A percentile compares a stretch with the other conserved stretches of the same genome.
phyloP scores from a whole-genome alignment of 2,888 invertebrate species.

The Calliphora vomitoria region DNA sequence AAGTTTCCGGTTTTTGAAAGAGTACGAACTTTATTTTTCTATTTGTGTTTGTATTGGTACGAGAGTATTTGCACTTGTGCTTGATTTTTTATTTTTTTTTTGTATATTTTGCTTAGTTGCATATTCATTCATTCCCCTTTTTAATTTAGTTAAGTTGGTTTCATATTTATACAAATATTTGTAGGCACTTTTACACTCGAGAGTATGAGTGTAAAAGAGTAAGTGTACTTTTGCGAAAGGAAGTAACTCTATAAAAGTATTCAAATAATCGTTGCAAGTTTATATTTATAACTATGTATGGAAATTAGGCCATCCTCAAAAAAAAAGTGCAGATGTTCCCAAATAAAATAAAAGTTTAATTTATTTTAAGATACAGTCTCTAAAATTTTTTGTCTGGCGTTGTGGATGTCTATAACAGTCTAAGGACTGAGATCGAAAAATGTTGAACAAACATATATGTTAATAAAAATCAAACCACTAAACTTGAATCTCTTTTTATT shows the following conservation, averaged over 20 bases:
- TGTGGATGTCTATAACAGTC: no score
- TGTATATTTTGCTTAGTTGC: slow-evolving; percentile 19
- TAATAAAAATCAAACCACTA: no score
- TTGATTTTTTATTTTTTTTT: slow-evolving; percentile 19
- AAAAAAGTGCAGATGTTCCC: no score
- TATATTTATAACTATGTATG: no score
- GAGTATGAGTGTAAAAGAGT: neutral
- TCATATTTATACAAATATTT: slow-evolving; percentile 36
- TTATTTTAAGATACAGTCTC: no score
- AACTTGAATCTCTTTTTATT: no score
- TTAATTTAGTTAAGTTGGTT: slow-evolving; percentile 56
- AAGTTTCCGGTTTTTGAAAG: slow-evolving; percentile 42
- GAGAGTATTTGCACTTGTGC: slow-evolving; percentile 42
- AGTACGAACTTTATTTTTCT: slow-evolving; percentile 24
- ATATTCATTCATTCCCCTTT: slow-evolving; percentile 11
- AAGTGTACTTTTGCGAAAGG: neutral
- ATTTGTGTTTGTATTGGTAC: neutral
- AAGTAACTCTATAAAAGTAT: slow-evolving; percentile 39
- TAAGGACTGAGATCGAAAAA: no score
- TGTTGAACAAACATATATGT: no score
- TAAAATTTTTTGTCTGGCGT: no score
- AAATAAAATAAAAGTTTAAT: no score
- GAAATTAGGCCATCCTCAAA: no score
- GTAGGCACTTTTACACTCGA: neutral
- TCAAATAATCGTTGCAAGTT: slow-evolving; percentile 39